Evolutionary conservation across 2,113 vertebrate genomes (phyloP).

Genomic region (Malaclemys terrapin): DNA sequence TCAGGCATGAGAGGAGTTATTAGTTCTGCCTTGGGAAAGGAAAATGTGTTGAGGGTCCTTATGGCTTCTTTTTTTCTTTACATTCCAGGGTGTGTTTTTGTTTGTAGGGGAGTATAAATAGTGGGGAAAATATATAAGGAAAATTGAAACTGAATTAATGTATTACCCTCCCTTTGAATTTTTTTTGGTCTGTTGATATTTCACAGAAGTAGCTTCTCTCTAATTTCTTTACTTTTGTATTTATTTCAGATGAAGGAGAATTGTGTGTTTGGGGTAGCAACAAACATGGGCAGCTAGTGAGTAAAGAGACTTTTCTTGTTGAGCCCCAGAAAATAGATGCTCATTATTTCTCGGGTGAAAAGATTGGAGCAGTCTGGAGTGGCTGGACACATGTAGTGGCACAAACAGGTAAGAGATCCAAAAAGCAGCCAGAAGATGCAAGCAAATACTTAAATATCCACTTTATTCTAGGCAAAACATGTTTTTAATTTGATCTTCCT

Average conservation of each 20-base stretch:
- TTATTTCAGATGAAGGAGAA: conserved; percentile 82
- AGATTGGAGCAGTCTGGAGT: conserved; percentile 83
- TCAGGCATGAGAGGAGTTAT: background rate
- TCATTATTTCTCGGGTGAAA: conserved; percentile 81
- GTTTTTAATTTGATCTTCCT: background rate
- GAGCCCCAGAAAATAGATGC: conserved; percentile 81
- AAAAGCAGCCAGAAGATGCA: background rate
- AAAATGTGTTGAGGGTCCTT: background rate
- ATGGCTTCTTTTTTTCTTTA: background rate
- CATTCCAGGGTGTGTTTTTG: rapidly evolving
- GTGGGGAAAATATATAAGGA: background rate
- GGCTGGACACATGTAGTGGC: conserved; percentile 94
- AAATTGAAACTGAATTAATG: background rate
- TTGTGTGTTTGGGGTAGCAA: conserved; percentile 94
- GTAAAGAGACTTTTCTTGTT: conserved; percentile 80
- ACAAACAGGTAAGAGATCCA: conserved; percentile 84
- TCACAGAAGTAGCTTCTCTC: background rate
- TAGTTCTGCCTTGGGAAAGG: background rate
- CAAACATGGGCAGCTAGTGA: conserved; percentile 87
- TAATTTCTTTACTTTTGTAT: conserved; percentile 35
- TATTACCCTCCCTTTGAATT: background rate
- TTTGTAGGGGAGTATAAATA: background rate
- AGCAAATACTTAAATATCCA: background rate
- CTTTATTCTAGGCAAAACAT: background rate
- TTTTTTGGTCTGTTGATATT: background rate